phyloP scores from a whole-genome alignment of 23 tunicate genomes.

The Ascidia mentula region DNA sequence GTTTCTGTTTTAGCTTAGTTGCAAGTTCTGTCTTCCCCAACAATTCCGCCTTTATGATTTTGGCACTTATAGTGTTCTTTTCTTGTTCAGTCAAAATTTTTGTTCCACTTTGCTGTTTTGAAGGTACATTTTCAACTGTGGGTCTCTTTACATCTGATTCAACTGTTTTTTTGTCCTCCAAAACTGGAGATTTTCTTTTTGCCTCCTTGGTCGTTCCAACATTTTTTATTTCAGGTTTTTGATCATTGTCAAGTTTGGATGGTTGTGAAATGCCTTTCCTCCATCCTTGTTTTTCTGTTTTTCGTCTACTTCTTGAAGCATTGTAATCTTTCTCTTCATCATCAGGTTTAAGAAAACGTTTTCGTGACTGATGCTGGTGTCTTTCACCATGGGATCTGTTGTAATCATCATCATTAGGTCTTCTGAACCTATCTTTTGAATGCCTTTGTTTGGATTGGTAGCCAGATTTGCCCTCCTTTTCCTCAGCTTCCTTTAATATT shows the following conservation, averaged over 20 bases:
- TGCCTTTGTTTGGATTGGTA: conserved; percentile 1
- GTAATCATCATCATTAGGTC: conserved; percentile 35
- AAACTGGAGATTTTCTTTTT: neutral
- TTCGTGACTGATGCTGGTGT: neutral
- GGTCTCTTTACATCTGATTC: neutral
- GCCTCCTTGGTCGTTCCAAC: neutral
- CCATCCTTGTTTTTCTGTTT: neutral
- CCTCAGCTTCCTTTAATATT: conserved; percentile 51
- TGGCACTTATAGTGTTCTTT: conserved; percentile 80
- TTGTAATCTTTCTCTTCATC: neutral
- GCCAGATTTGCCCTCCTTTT: neutral
- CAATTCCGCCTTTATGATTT: conserved; percentile 78
- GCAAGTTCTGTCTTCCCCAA: conserved; percentile 64
- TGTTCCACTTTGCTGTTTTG: neutral
- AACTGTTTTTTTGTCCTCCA: neutral
- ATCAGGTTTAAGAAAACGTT: conserved; percentile 13
- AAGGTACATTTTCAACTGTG: neutral
- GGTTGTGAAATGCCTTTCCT: neutral
- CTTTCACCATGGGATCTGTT: neutral
- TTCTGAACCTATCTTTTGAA: conserved; percentile 23
- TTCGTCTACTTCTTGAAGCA: neutral
- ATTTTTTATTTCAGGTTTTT: neutral
- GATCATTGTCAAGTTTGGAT: neutral
- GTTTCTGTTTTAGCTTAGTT: conserved; percentile 55
- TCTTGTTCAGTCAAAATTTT: conserved; percentile 75